Evolutionary conservation across 2,888 invertebrate genomes (phyloP).

Genomic region (Athalia rosae): DNA sequence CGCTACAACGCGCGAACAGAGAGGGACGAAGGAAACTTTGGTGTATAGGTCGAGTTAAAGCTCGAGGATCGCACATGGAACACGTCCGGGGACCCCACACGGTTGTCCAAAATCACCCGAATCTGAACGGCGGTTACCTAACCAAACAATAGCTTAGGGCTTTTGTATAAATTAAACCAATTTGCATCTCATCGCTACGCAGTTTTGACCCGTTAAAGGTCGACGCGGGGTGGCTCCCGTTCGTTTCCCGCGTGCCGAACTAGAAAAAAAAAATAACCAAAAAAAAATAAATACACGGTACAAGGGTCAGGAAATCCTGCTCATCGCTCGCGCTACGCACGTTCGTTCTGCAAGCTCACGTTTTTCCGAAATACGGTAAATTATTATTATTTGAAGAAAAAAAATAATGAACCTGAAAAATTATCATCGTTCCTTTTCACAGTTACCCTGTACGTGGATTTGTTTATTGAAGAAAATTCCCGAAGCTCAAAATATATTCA

Average conservation of each 20-base stretch:
- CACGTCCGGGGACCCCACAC: conserved; percentile 7
- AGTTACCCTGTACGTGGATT: too few relatives aligned
- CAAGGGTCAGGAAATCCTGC: too few relatives aligned
- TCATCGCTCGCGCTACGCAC: too few relatives aligned
- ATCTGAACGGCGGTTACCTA: conserved; percentile 59
- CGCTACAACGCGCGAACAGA: not conserved
- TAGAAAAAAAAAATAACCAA: conserved; percentile 1
- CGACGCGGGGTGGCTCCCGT: too few relatives aligned
- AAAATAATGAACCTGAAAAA: too few relatives aligned
- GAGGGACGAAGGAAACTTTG: conserved; percentile 16
- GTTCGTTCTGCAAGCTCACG: too few relatives aligned
- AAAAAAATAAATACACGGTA: too few relatives aligned
- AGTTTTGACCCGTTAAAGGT: conserved; percentile 9
- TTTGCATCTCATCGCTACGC: conserved; percentile 59
- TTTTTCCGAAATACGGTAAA: too few relatives aligned
- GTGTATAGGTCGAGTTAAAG: conserved; percentile 11
- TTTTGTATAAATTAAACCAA: conserved; percentile 65
- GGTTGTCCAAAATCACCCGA: conserved; percentile 42
- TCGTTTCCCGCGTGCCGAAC: not conserved
- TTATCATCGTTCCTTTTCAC: too few relatives aligned
- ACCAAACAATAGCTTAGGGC: conserved; percentile 62
- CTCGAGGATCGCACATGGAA: conserved; percentile 33
- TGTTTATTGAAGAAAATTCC: too few relatives aligned
- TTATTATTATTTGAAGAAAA: too few relatives aligned
- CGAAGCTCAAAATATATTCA: too few relatives aligned